Base-by-base conservation (phyloP, 2,797 vertebrate species). In the Nannoperca australis region DNA sequence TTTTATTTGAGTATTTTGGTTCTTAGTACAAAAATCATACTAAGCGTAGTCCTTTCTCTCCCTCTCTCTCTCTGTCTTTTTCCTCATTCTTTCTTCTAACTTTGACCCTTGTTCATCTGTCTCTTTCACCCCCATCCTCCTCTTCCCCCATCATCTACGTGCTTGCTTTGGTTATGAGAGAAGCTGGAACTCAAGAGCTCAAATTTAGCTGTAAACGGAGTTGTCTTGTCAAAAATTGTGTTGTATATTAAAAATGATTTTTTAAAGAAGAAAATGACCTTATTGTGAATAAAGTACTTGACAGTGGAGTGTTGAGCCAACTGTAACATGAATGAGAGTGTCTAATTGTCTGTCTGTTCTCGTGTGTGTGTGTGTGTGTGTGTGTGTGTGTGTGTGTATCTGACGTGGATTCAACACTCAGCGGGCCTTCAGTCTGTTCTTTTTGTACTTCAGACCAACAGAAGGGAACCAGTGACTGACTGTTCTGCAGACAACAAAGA, bases 271-370 rank as follows among this genome's bases (percentile, higher is more conserved):
- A 93, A 93, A 91, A 93, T 92, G 85, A 94, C 85, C 88, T 94
- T 94, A 95, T 95, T 95, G 93, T 94, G 94, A 96, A 96, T 96
- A 95, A 96, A 96, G 94, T 94, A 95, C 93, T 95, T 95, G 92
- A 95, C 91, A 92, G 86, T 91, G 88, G 91, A 91, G 93, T 92
- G 93, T 93, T 91, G 90, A 93, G 90, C 90, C 88, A 91, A 93
- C 90, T 91, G 83, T 89, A 93, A 93, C 84, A 83, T 73, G 91
- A 83, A 85, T 89, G n/a, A n/a, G 88, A 73, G 79, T 89, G 90
- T 85, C 81, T 83, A 75, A 65, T 80, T 81, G 84, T 92, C 73
- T 81, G 77, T 89, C 56, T 81, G 74, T 90, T 74, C 20, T 59
- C 45, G 86, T 90, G 17, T 67, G 76, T 85, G 75, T 85, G 75